Evolutionary conservation across 2,888 invertebrate genomes (phyloP).

Genomic region (Drosophila koepferae): DNA sequence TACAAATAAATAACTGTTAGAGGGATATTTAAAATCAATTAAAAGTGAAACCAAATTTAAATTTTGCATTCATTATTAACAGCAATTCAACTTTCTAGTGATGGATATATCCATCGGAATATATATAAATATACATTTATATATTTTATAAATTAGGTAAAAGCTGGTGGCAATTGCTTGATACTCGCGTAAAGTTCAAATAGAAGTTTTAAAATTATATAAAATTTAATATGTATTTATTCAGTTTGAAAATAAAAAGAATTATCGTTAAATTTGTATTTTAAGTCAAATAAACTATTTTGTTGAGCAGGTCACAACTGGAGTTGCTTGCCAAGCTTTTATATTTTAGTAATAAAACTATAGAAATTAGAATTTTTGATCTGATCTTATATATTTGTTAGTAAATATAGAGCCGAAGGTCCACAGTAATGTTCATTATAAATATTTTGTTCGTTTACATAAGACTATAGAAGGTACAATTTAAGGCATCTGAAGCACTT

Average conservation of each 20-base stretch:
- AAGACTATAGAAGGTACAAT: background rate
- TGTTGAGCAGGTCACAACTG: background rate
- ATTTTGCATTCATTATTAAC: slow-evolving; percentile 4
- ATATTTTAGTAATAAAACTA: too few relatives aligned
- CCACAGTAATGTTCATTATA: background rate
- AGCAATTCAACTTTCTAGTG: slow-evolving; percentile 8
- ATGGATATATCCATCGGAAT: too few relatives aligned
- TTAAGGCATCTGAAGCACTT: background rate
- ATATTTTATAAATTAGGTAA: background rate
- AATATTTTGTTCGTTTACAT: background rate
- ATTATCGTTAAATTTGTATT: too few relatives aligned
- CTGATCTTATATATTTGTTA: background rate
- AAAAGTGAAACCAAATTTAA: background rate
- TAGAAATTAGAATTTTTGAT: too few relatives aligned
- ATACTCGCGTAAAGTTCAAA: background rate
- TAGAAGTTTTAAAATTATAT: background rate
- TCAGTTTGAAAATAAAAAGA: too few relatives aligned
- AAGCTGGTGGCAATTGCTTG: background rate
- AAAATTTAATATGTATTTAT: background rate
- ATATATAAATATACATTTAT: background rate
- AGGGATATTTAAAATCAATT: background rate
- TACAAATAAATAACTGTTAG: background rate
- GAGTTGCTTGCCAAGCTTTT: too few relatives aligned
- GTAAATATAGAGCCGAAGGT: background rate
- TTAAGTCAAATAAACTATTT: too few relatives aligned